Conservation (phyloP, 2,797 vertebrate genomes). For the Bradypus variegatus region DNA sequence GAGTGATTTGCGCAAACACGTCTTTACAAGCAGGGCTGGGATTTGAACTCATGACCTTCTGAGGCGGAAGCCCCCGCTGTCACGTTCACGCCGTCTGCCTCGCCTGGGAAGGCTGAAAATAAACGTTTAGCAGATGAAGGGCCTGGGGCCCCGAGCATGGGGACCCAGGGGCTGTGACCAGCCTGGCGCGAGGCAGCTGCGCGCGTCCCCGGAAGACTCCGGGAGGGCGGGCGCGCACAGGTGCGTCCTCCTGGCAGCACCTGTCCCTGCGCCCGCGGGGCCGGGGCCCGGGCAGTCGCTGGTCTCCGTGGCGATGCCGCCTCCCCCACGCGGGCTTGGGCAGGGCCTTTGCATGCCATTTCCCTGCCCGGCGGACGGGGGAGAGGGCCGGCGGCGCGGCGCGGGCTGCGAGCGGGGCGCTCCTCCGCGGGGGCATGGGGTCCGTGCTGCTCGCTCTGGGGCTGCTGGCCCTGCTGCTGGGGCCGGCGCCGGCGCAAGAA, state of each 20-base stretch:
- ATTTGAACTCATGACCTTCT: background rate
- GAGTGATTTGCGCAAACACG: fast-evolving
- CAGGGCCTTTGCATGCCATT: background rate
- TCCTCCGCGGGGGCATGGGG: background rate
- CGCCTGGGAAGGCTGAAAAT: background rate
- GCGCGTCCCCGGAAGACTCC: background rate
- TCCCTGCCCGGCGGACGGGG: fast-evolving
- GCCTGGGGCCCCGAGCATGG: background rate
- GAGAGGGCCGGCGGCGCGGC: fast-evolving
- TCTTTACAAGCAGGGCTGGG: background rate
- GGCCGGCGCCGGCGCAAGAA: background rate
- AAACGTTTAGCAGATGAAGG: background rate
- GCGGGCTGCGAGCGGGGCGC: fast-evolving
- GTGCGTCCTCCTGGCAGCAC: background rate
- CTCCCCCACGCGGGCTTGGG: background rate
- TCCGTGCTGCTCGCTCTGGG: background rate
- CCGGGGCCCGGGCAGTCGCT: background rate
- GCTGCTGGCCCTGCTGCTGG: slow-evolving; percentile 3
- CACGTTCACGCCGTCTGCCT: background rate
- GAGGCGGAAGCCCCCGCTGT: background rate
- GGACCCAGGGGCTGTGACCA: fast-evolving
- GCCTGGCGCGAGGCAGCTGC: background rate
- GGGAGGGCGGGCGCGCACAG: too few relatives aligned
- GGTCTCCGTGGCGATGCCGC: background rate
- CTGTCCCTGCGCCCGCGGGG: background rate